Evolutionary conservation across 2,888 invertebrate species (phyloP).

Genomic region (Nymphalis polychloros): DNA sequence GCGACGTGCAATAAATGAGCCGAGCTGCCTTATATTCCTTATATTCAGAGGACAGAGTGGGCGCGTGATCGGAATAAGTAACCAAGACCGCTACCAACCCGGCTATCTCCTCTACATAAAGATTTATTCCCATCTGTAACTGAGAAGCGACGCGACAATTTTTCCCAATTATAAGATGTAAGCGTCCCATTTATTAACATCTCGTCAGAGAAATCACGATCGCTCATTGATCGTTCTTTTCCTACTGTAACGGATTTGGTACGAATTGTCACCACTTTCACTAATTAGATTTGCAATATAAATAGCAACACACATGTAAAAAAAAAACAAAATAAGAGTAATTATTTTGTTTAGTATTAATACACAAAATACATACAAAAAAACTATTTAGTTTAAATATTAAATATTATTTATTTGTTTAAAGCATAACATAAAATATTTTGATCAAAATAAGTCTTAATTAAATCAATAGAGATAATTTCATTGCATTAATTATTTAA

Average conservation of each 20-base stretch:
- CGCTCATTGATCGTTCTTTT: slow-evolving; percentile 17
- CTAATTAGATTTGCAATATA: too few relatives aligned
- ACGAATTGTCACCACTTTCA: too few relatives aligned
- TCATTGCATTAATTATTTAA: too few relatives aligned
- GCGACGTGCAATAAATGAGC: slow-evolving; percentile 75
- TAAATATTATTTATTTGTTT: too few relatives aligned
- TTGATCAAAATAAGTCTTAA: too few relatives aligned
- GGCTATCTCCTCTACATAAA: slow-evolving; percentile 75
- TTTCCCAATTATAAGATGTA: slow-evolving; percentile 80
- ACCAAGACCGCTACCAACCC: slow-evolving; percentile 50
- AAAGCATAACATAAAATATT: too few relatives aligned
- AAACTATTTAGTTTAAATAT: too few relatives aligned
- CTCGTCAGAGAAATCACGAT: slow-evolving; percentile 74
- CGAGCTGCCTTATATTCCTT: slow-evolving; percentile 70
- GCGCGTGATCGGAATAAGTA: slow-evolving; percentile 75
- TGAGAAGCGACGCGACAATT: slow-evolving; percentile 79
- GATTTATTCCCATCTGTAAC: slow-evolving; percentile 81
- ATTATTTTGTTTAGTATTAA: too few relatives aligned
- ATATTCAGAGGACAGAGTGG: slow-evolving; percentile 76
- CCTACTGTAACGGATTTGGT: not conserved
- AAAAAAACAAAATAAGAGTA: too few relatives aligned
- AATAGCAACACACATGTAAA: too few relatives aligned
- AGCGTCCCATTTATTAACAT: slow-evolving; percentile 78
- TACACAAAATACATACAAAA: too few relatives aligned
- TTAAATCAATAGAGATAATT: too few relatives aligned